phyloP scores from a whole-genome alignment of 1,140 invertebrate species.

The Augochlora pura region DNA sequence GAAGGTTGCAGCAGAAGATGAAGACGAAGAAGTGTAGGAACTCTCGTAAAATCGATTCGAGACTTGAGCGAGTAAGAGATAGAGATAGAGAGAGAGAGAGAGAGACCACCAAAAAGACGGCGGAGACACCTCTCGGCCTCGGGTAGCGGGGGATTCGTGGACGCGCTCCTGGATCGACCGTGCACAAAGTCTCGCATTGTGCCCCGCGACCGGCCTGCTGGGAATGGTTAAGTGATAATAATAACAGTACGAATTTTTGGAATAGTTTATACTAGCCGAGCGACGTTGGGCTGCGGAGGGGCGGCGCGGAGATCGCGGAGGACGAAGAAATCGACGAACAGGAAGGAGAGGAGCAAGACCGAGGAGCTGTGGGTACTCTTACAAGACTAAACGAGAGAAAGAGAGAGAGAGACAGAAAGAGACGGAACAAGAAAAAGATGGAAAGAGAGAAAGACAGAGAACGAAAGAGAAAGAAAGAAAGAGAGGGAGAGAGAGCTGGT shows the following conservation, averaged over 20 bases:
- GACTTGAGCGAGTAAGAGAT: too few species aligned
- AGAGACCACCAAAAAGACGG: conserved; percentile 51
- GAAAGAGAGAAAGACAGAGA: too few species aligned
- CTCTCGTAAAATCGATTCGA: conserved; percentile 54
- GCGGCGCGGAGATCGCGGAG: not conserved
- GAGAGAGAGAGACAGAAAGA: not conserved
- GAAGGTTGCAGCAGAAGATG: not conserved
- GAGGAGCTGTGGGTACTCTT: conserved; percentile 12
- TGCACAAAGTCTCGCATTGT: conserved; percentile 70
- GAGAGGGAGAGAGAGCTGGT: too few species aligned
- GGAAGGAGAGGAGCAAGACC: not conserved
- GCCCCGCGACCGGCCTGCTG: conserved; percentile 20
- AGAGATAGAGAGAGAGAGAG: too few species aligned
- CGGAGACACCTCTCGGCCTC: conserved; percentile 30
- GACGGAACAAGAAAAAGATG: too few species aligned
- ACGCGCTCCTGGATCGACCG: conserved; percentile 37
- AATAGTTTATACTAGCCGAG: conserved; percentile 64
- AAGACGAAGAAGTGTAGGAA: conserved; percentile 12
- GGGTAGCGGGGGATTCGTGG: conserved; percentile 1
- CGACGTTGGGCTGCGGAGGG: not conserved
- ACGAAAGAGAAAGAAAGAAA: too few species aligned
- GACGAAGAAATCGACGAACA: not conserved
- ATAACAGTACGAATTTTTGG: conserved; percentile 67
- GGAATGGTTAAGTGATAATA: too few species aligned
- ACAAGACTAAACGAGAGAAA: not conserved